Base-by-base conservation (phyloP, 2,797 vertebrate species). In the Megalops cyprinoides region DNA sequence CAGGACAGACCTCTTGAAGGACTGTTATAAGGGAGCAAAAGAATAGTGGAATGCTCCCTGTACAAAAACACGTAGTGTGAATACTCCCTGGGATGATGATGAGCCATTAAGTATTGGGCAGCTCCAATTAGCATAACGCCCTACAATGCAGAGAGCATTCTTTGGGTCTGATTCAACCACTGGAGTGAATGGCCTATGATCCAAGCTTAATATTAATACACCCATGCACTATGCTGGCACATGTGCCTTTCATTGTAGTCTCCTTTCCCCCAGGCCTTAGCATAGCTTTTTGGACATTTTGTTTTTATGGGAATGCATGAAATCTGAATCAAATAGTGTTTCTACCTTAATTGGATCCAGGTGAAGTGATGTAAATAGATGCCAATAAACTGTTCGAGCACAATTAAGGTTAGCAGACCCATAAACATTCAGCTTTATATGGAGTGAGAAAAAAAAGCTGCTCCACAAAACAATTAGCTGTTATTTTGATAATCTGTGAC, bases 201-300 rank as follows among this genome's bases (percentile, higher is more conserved):
- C 69, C 9, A 25, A 53, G 83, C 74, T 80, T 86, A 83, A 88
- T 83, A 86, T 76, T 84, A 80, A 69, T 75, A 86, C 71, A 81
- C 37, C 65, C 44, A 49, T 79, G 80, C 53, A 76, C 78, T 80
- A 77, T 83, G 81, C 87, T 84, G 82, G 74, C 85, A 89, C 91
- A 94, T 91, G 83, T 92, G 92, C 84, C 92, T 90, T 86, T 89
- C 79, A 92, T 93, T 92, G 76, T n/a, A 90, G 77, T 77, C 39
- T 84, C 84, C 84, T 77, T 83, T 84, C 85, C 51, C 88, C 82
- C 69, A 69, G 79, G 87, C 90, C 82, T 79, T 82, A 88, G 82
- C 83, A 89, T 78, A 84, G 78, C 84, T 89, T 87, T 85, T 67
- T 83, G 83, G 77, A 88, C 88, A 87, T 90, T 92, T 89, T 81